Evolutionary conservation across 2,797 vertebrate genomes (phyloP).

Genomic region (Gymnothorax javanicus): DNA sequence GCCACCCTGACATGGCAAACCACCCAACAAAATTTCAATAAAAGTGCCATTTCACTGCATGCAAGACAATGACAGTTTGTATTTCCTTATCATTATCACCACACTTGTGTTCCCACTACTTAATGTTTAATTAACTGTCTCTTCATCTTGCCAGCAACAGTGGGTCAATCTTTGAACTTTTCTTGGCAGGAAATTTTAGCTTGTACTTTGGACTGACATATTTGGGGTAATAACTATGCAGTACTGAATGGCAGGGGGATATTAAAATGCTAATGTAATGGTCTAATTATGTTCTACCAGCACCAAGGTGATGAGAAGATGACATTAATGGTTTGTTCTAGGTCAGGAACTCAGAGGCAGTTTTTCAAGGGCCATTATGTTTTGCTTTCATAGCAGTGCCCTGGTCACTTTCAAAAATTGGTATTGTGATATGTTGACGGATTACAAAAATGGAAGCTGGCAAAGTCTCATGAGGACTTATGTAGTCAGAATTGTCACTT

Average conservation of each 20-base stretch:
- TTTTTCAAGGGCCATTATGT: not conserved
- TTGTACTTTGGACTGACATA: not conserved
- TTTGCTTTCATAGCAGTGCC: not conserved
- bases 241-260: not conserved
- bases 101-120: not conserved
- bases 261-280: constrained; percentile 1
- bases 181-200: not conserved
- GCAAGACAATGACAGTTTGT: not conserved
- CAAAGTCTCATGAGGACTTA: not conserved
- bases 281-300: not conserved
- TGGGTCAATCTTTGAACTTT: not conserved
- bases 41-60: not conserved
- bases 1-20: not conserved
- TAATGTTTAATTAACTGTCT: not conserved
- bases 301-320: not conserved
- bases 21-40: not conserved
- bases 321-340: not conserved
- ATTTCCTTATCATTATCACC: not conserved
- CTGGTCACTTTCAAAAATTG: not conserved
- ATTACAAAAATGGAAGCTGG: not conserved
- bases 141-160: not conserved
- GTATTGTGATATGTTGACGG: not conserved
- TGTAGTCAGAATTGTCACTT: not conserved
- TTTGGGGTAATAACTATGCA: not conserved
- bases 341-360: not conserved